A percentile compares a stretch with the other conserved stretches of the same genome.
phyloP scores from a whole-genome alignment of 2,797 vertebrate genomes.

The Dryobates pubescens region DNA sequence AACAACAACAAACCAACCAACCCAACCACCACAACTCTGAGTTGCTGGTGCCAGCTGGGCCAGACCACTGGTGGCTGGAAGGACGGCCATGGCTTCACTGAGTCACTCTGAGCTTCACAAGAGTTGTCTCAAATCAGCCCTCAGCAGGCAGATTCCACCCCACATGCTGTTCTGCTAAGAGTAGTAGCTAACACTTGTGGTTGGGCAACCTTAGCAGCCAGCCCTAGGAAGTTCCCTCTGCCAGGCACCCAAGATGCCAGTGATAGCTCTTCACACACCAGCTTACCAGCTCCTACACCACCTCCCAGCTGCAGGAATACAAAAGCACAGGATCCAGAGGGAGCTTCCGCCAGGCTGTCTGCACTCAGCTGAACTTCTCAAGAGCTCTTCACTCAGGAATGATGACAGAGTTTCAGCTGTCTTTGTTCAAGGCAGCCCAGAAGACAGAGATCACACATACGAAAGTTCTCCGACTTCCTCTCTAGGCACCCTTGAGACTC shows the following conservation, averaged over 20 bases:
- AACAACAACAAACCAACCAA: neutral
- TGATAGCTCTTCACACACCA: neutral
- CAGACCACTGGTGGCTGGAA: neutral
- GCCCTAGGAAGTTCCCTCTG: slow-evolving; percentile 25
- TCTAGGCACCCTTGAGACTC: neutral
- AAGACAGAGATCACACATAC: neutral
- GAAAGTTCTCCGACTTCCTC: slow-evolving; percentile 59
- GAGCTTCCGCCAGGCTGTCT: neutral
- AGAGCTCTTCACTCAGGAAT: neutral
- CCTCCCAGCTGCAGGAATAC: neutral
- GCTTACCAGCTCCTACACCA: neutral
- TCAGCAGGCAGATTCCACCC: neutral
- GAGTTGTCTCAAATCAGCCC: neutral
- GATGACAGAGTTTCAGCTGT: neutral
- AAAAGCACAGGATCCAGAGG: neutral
- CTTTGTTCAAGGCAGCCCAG: neutral
- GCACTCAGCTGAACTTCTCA: rapidly evolving
- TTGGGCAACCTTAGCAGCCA: neutral
- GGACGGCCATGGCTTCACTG: rapidly evolving
- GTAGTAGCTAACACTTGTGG: neutral
- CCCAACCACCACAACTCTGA: neutral
- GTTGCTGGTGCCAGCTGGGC: neutral
- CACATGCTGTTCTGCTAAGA: neutral
- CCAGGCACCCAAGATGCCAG: neutral
- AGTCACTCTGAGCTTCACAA: rapidly evolving